Conservation (phyloP, 2,113 vertebrate species). For the Verasper variegatus region DNA sequence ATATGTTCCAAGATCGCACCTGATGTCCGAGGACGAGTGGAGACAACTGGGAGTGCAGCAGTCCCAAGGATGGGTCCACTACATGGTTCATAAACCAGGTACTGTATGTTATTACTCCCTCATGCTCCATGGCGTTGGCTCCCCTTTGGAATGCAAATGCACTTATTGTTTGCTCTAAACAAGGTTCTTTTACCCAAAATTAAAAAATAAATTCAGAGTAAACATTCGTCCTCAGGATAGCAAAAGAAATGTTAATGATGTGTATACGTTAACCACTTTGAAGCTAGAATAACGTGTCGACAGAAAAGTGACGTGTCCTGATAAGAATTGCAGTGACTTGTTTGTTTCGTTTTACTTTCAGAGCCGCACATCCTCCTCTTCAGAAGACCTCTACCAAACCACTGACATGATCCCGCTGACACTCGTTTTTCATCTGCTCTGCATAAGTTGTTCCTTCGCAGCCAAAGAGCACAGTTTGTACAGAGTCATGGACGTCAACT, state of each 20-base stretch:
- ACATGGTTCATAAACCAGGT: slow-evolving; percentile 42
- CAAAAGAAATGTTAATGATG: too few relatives aligned
- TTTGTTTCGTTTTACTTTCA: slow-evolving; percentile 49
- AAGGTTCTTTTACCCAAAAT: not conserved
- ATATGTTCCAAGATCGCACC: slow-evolving; percentile 23
- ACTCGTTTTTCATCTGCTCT: slow-evolving; percentile 18
- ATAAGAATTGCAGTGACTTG: not conserved
- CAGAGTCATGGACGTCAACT: too few relatives aligned
- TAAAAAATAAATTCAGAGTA: not conserved
- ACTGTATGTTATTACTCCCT: not conserved
- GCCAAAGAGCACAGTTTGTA: not conserved
- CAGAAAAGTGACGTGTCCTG: not conserved
- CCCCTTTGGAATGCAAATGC: not conserved
- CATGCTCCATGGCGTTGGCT: not conserved
- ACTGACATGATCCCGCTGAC: slow-evolving; percentile 47
- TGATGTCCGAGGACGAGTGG: slow-evolving; percentile 52
- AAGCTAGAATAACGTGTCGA: not conserved
- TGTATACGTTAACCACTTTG: too few relatives aligned
- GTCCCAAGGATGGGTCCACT: slow-evolving; percentile 47
- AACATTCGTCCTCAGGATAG: not conserved
- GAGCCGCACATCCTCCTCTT: slow-evolving; percentile 95
- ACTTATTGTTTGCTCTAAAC: too few relatives aligned
- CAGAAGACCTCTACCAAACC: slow-evolving; percentile 89
- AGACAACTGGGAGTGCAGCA: slow-evolving; percentile 47
- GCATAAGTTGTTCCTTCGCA: not conserved